These are phyloP conservation scores for Lordiphosa fenestrarum DNA, from an alignment of 2,888 invertebrate genomes.

Conservation along the genomic window DNA sequence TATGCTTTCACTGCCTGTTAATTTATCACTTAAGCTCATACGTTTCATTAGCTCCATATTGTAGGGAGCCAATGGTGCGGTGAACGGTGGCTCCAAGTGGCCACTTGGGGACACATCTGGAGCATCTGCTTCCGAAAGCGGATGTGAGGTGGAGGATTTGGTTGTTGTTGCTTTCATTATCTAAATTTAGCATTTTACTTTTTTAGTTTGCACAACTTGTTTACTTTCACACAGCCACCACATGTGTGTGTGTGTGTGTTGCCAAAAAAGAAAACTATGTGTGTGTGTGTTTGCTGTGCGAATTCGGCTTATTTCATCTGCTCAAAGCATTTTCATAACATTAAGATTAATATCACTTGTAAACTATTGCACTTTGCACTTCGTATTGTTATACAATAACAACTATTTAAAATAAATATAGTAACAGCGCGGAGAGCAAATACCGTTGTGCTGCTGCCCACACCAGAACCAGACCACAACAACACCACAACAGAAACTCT, in stretches of 20 bases:
- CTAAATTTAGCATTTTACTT: constrained; percentile 67
- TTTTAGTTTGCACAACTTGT: constrained; percentile 26
- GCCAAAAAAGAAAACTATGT: constrained; percentile 18
- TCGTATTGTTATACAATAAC: neutral
- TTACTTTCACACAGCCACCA: constrained; percentile 40
- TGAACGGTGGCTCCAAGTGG: constrained; percentile 36
- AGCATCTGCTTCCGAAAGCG: neutral
- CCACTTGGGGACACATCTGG: constrained; percentile 7
- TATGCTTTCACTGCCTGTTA: constrained; percentile 33
- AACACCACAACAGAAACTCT: too few relatives aligned
- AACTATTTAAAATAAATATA: too few relatives aligned
- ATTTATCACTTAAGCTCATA: constrained; percentile 27
- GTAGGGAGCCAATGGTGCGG: constrained; percentile 68
- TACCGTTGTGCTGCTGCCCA: too few relatives aligned
- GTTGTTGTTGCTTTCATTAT: constrained; percentile 32
- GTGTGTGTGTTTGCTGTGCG: neutral
- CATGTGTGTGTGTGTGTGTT: constrained; percentile 18
- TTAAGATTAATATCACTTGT: neutral
- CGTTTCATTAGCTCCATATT: constrained; percentile 47
- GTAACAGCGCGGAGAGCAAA: too few relatives aligned
- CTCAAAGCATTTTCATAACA: neutral
- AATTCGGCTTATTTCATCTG: neutral
- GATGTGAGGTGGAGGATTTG: constrained; percentile 4
- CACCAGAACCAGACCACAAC: too few relatives aligned
- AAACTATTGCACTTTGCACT: neutral